Evolutionary conservation across 2,797 vertebrate species (phyloP).

Genomic region (Cryptoblepharus egeriae): DNA sequence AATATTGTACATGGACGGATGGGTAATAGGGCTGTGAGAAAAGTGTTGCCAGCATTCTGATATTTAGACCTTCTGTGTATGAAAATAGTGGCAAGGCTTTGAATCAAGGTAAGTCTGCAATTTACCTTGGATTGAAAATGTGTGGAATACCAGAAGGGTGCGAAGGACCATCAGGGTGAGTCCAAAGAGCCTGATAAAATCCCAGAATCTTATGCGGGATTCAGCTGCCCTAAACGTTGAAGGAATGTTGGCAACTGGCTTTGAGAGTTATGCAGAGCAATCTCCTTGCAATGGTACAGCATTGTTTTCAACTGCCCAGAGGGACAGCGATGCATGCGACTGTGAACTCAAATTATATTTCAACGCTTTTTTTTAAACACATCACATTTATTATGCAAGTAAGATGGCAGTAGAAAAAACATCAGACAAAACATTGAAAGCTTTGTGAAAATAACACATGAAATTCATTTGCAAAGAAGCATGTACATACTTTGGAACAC

Average conservation of each 20-base stretch:
- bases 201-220: neutral
- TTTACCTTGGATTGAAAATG: too few relatives aligned
- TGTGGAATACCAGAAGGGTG: too few relatives aligned
- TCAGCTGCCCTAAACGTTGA: neutral
- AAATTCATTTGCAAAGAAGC: neutral
- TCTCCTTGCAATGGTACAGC: neutral
- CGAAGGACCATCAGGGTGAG: too few relatives aligned
- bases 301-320: neutral
- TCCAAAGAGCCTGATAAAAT: too few relatives aligned
- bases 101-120: too few relatives aligned
- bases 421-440: neutral
- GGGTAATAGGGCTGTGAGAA: too few relatives aligned
- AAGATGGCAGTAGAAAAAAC: constrained; percentile 18
- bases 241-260: neutral
- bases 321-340: neutral
- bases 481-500: fast-evolving
- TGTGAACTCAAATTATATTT: neutral
- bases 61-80: too few relatives aligned
- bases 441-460: constrained; percentile 21
- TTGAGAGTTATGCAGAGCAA: neutral
- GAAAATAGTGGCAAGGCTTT: too few relatives aligned
- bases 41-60: too few relatives aligned
- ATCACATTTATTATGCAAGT: constrained; percentile 59
- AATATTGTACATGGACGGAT: too few relatives aligned
- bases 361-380: constrained; percentile 48